Base-by-base conservation (phyloP, 1,140 invertebrate genomes). In the Cephus cinctus region DNA sequence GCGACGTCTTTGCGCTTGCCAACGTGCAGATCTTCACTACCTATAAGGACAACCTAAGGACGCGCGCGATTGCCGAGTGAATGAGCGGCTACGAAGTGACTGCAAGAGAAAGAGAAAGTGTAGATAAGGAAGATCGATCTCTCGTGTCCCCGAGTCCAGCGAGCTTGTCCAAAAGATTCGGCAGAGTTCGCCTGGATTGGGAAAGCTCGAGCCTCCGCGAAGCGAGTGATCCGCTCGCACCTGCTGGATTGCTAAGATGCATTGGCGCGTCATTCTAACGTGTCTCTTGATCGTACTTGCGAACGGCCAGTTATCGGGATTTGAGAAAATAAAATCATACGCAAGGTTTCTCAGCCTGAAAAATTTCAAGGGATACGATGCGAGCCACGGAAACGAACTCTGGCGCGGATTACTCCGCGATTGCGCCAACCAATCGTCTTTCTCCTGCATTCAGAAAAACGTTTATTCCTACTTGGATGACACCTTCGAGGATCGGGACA, bases 401-500 rank as follows among this genome's bases (percentile, higher is more conserved):
- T 89, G 87, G 87, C 81, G 82, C 44, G 81, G 81, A 12, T 76
- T 90, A 16, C 76, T 89, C 25, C 82, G 80, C 38, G 83, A 89
- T 54, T 90, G 88, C 54, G 80, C 79, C 15, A 71, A 75, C 15
- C 76, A 78, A 46, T 81, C 86, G 15, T 81, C 83, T 30, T 80
- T 88, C 57, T 81, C 81, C 30, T 90, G 88, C 58, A 84, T 90
- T 19, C 85, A 88, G 57, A 88, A 86, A 52, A 88, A 86, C 57
- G 82, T 89, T 4, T 86, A 86, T 56, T 72, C 77, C 6, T 89
- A 86, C 61, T 61, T 90, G 32, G 82, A 88, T 45, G 75, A 78
- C 9, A 81, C 78, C 15, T 75, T 90, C 20, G 78, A 81, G 31
- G 78, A 80, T 21, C 74, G 73, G 30, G 79, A 80, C 50, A 87